Base-by-base conservation (phyloP, 2,113 vertebrate genomes). In the Columba janthina region DNA sequence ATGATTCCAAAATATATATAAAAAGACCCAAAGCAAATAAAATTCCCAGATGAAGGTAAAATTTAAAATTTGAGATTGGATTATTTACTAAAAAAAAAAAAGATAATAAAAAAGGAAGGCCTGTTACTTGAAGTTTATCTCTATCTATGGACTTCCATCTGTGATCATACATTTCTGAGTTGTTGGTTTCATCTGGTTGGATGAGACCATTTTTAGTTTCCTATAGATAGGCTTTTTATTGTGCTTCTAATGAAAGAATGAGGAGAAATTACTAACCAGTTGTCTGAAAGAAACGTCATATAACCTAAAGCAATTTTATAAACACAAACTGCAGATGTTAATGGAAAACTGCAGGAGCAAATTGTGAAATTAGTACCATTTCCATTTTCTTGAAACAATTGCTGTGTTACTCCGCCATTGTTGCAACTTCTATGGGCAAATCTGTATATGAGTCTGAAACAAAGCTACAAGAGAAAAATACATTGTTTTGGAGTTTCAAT, bases 251-350 rank as follows among this genome's bases (percentile, higher is more conserved):
- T 69, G 6, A 38, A 2, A 72, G 4, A 85, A 48, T 32, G 7
- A 42, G 51, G 24, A 60, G 12, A 74, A 94, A 58, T 60, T 69
- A 8, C 15, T 72, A 71, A 60, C 20, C 16, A 61, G 25, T 82
- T 82, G 25, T 79, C 58, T 61, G 25, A n/a, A 53, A 82, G 34
- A 89, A 25, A 31, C 40, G 53, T 74, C 56, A 46, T 26, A 19
- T 69, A 91, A 72, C 31, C 16, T 32, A 60, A 90, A n/a, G 38
- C 21, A 75, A 66, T 79, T 88, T 95, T 71, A 85, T 34, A 88
- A 85, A 75, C 0, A 1, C 4, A 79, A 79, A 79, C 58, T 61
- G 25, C 24, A 82, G 40, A 61, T 89, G 44, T 28, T 79, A 34
- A 79, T 22, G 16, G 44, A 57, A 65, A 95, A 71, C 22, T 53